phyloP scores from a whole-genome alignment of 2,797 vertebrate genomes.

The Scarus forsteni region DNA sequence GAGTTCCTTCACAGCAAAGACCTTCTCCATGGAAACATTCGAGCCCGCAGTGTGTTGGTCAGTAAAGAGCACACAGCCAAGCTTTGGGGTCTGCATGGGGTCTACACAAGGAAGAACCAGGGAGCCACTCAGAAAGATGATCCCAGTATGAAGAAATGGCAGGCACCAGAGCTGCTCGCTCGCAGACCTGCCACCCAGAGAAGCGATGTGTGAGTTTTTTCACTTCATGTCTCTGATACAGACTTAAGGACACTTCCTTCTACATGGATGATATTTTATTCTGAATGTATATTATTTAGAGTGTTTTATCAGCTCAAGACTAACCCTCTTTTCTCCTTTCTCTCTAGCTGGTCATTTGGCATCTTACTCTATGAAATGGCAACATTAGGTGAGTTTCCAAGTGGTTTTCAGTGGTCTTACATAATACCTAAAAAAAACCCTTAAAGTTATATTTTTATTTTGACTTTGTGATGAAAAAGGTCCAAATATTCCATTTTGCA shows the following conservation, averaged over 20 bases:
- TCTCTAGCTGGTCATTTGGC: constrained; percentile 95
- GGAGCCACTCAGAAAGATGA: constrained; percentile 69
- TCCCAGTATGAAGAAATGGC: constrained; percentile 89
- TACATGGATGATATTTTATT: not conserved
- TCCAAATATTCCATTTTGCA: no score
- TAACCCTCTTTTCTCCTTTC: constrained; percentile 44
- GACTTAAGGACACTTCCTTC: not conserved
- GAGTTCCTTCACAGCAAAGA: constrained; percentile 90
- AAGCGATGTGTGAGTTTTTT: constrained; percentile 89
- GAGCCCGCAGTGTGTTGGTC: constrained; percentile 90
- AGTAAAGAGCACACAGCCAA: constrained; percentile 87
- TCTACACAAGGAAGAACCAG: constrained; percentile 81
- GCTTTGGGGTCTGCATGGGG: constrained; percentile 88
- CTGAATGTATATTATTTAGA: not conserved
- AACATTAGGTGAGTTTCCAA: constrained; percentile 88
- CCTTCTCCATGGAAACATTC: constrained; percentile 90
- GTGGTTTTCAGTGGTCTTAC: not conserved
- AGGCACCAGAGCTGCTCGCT: constrained; percentile 90
- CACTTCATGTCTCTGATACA: not conserved
- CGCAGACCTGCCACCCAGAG: constrained; percentile 79
- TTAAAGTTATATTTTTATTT: not conserved
- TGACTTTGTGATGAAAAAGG: no score
- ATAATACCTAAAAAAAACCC: not conserved
- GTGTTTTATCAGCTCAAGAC: not conserved
- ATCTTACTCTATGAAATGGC: constrained; percentile 95